These are phyloP conservation scores for Dione juno DNA, from an alignment of 2,888 invertebrate species.

Conservation along the genomic window DNA sequence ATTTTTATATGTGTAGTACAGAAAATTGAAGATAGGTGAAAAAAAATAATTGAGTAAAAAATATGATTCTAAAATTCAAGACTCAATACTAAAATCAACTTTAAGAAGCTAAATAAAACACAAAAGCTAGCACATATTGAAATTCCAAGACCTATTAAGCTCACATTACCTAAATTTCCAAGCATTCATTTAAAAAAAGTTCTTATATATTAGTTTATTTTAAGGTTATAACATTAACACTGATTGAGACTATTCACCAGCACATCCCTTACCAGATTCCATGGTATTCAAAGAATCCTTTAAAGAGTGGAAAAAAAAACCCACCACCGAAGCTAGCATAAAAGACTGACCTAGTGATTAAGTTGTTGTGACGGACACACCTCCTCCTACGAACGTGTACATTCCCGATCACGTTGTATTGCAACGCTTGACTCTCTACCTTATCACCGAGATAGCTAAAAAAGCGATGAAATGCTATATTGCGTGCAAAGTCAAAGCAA, in stretches of 20 bases:
- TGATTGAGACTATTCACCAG: neutral
- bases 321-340: conserved; percentile 49
- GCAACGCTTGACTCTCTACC: conserved; percentile 77
- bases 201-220: too few species aligned
- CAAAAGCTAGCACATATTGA: too few species aligned
- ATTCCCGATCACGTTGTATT: conserved; percentile 75
- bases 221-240: too few species aligned
- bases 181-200: neutral
- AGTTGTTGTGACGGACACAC: conserved; percentile 78
- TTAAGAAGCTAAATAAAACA: neutral
- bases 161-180: too few species aligned
- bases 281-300: neutral
- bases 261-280: neutral
- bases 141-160: neutral
- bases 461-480: conserved; percentile 49
- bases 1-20: too few species aligned
- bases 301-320: conserved; percentile 28
- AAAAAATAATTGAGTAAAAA: too few species aligned
- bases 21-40: too few species aligned
- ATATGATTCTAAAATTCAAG: too few species aligned
- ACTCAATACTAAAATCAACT: too few species aligned
- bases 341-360: conserved; percentile 77
- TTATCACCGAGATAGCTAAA: conserved; percentile 78
- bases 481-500: conserved; percentile 7
- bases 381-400: conserved; percentile 70